These are phyloP conservation scores for Anastrepha ludens DNA, from an alignment of 1,140 invertebrate genomes.

Conservation along the genomic window DNA sequence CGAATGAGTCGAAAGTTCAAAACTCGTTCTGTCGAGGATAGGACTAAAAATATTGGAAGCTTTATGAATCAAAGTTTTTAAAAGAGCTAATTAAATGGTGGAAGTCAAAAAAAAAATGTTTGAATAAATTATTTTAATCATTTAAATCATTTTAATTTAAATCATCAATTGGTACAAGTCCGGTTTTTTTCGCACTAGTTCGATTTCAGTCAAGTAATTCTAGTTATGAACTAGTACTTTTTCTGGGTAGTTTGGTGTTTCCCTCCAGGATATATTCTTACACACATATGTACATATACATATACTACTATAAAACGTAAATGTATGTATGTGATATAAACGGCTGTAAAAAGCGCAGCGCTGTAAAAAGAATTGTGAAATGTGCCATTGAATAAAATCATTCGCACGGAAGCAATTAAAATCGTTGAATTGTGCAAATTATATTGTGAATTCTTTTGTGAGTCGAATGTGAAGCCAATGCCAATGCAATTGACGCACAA, in stretches of 20 bases:
- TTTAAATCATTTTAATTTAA: no score
- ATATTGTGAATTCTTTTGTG: conserved; percentile 16
- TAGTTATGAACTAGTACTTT: background rate
- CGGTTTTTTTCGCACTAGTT: no score
- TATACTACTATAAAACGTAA: background rate
- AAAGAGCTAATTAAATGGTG: no score
- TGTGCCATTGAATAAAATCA: conserved; percentile 49
- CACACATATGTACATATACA: background rate
- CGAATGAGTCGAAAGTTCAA: no score
- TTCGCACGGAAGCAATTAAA: conserved; percentile 52
- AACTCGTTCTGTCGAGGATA: no score
- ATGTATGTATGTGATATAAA: background rate
- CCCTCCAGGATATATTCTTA: background rate
- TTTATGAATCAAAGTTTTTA: no score
- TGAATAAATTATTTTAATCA: no score
- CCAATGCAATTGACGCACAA: conserved; percentile 10
- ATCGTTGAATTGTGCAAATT: conserved; percentile 52
- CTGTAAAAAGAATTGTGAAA: background rate
- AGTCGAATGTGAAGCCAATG: background rate
- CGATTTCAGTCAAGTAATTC: no score
- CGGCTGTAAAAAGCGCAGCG: background rate
- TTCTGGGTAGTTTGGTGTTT: background rate
- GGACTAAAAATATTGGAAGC: no score
- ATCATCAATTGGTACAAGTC: no score
- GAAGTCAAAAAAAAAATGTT: no score